Conservation (phyloP, 2,888 invertebrate genomes). For the Drosophila macrospina region DNA sequence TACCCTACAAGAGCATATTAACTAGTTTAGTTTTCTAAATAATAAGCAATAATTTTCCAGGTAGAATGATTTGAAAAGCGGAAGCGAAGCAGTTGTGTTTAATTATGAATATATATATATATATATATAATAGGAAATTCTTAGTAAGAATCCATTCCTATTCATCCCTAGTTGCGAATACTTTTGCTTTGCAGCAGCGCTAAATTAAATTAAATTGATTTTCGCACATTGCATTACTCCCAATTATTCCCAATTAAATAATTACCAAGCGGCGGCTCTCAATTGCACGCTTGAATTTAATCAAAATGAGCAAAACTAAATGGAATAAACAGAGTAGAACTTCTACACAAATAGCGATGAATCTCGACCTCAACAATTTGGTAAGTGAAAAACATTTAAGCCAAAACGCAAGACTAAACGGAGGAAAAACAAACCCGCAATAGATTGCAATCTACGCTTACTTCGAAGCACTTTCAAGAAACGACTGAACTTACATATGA, state of each 20-base stretch:
- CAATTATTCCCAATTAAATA: neutral
- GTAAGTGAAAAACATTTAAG: neutral
- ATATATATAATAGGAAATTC: no score
- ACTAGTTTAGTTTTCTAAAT: no score
- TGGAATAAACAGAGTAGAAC: neutral
- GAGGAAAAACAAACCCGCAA: neutral
- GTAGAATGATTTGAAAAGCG: no score
- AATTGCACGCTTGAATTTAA: neutral
- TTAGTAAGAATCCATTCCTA: no score
- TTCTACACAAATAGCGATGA: neutral
- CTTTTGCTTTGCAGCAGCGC: neutral
- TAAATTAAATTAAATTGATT: neutral
- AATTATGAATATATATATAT: no score
- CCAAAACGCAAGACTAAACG: neutral
- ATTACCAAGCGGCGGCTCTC: neutral
- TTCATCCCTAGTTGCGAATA: no score
- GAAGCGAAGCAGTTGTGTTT: no score
- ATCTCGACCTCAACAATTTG: neutral
- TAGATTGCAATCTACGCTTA: constrained; percentile 1
- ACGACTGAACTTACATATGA: neutral
- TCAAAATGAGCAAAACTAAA: neutral
- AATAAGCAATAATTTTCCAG: no score
- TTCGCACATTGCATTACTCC: neutral
- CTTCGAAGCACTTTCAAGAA: neutral
- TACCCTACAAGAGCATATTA: no score